phyloP scores from a whole-genome alignment of 2,113 vertebrate species.

The Mustelus asterias region DNA sequence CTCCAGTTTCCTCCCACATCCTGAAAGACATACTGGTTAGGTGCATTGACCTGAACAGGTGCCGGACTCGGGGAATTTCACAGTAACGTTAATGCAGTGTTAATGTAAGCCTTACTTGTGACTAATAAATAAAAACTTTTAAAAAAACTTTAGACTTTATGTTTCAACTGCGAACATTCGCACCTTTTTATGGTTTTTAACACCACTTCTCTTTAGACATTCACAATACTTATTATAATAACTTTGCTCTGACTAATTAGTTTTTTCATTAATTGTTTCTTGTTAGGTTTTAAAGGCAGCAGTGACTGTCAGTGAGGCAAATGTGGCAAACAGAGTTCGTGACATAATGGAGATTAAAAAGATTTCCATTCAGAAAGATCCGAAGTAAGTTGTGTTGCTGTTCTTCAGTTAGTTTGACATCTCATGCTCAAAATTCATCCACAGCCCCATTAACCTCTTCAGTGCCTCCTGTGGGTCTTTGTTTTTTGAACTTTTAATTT shows the following conservation, averaged over 20 bases:
- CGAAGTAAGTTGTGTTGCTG: constrained; percentile 52
- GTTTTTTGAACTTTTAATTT: background rate
- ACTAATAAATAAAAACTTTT: no score
- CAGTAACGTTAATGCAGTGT: no score
- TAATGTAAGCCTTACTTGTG: no score
- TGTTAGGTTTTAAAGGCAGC: constrained; percentile 71
- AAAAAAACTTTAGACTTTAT: no score
- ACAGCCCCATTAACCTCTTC: background rate
- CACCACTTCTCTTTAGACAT: background rate
- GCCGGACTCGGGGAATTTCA: no score
- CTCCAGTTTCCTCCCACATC: no score
- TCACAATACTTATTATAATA: constrained; percentile 30
- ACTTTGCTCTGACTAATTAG: constrained; percentile 28
- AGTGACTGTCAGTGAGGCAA: constrained; percentile 53
- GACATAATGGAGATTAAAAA: constrained; percentile 79
- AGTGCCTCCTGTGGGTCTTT: background rate
- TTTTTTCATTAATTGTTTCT: constrained; percentile 21
- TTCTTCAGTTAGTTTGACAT: background rate
- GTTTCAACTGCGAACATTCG: background rate
- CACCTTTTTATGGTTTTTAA: background rate
- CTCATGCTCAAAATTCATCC: background rate
- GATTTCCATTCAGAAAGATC: constrained; percentile 68
- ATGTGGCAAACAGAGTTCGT: constrained; percentile 62
- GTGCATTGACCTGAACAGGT: no score
- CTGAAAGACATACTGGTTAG: no score